Evolutionary conservation across 2,888 invertebrate species (phyloP), one percentile per base, ranked within the genome.

Genomic region (Seladonia tumulorum): DNA sequence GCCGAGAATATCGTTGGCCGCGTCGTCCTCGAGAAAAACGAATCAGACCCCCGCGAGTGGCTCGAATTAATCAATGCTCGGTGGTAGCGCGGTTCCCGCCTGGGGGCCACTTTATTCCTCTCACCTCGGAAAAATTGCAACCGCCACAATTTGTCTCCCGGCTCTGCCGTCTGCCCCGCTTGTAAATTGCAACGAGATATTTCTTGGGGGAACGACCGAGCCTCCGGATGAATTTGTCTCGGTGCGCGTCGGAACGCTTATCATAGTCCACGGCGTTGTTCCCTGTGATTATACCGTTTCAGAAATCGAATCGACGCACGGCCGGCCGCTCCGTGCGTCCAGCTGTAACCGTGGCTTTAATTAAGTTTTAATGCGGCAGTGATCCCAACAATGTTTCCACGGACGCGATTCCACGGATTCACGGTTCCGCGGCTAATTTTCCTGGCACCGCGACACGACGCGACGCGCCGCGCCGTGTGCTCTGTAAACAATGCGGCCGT

Each of bases 1-100:
- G 3, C 3, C 3, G 29, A 25, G 71, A 22, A 45, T 39, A 66
- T 39, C 68, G 39, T 14, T n/a, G n/a, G n/a, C 68, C 39, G 39
- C 18, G 3, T 29, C 25, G 39, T 76, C 29, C 63, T 22, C 60
- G 63, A 66, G 63, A 29, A 35, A 39, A 47, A 47, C 76, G 39
- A 81, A 45, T 71, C 81, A 60, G 73, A 49, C 63, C 53, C n/a
- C 25, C 42, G 49, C 70, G 79, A 85, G 72, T 71, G 71, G 25
- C 47, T 60, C 68, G 63, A 86, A 87, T 88, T 88, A 88, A 88
- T 88, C 88, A 88, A 85, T 81, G 85, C 85, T 82, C 53, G 66
- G 71, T 75, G 66, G 70, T 57, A 77, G 73, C 81, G 63, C 66
- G 76, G 74, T 47, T 73, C 47, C 39, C 66, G 29, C 79, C 74